Base-by-base conservation (phyloP, 2,797 vertebrate genomes). In the Lerista edwardsae region DNA sequence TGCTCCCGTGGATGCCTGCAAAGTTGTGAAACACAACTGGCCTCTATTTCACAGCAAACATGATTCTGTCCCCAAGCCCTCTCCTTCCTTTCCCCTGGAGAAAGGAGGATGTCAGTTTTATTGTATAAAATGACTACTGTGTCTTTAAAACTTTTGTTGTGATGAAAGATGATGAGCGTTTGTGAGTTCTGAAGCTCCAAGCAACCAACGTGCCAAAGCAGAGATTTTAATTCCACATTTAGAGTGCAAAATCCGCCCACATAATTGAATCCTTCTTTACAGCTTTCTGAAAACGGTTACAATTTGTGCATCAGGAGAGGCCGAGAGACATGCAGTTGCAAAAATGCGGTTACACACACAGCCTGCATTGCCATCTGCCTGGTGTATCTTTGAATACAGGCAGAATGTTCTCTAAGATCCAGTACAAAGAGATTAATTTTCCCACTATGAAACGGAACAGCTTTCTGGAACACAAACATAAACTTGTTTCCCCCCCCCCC, bases 191-290 rank as follows among this genome's bases (percentile, higher is more conserved):
- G 77, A 89, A 47, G 0, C 25, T 89, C 86, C 79, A n/a, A 85
- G 39, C 41, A 3, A 73, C 68, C 90, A 87, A 88, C 34, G 73
- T 87, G 80, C 39, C 27, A 76, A 88, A 92, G 82, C 1, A 69
- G 76, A 89, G 51, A 79, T 84, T 82, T 89, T 65, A 84, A 75
- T 89, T 87, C 84, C 75, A 82, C 64, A 80, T 86, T 89, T 90
- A 87, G 51, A 80, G 88, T 0, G 0, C 59, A 90, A 90, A 84
- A 6, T 44, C 87, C 0, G 0, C 79, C 79, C 64, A 89, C 79
- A 81, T 77, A 89, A 85, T 88, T 88, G 78, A 69, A 51, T 86
- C 87, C 51, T 82, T 86, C 90, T 51, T 71, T 76, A 76, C 65
- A 79, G 73, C 47, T 77, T 88, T 92, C 19, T 72, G 80, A 83